Evolutionary conservation across 2,797 vertebrate species (phyloP), one percentile per base, ranked within the genome.

Genomic region (Microcaecilia unicolor): DNA sequence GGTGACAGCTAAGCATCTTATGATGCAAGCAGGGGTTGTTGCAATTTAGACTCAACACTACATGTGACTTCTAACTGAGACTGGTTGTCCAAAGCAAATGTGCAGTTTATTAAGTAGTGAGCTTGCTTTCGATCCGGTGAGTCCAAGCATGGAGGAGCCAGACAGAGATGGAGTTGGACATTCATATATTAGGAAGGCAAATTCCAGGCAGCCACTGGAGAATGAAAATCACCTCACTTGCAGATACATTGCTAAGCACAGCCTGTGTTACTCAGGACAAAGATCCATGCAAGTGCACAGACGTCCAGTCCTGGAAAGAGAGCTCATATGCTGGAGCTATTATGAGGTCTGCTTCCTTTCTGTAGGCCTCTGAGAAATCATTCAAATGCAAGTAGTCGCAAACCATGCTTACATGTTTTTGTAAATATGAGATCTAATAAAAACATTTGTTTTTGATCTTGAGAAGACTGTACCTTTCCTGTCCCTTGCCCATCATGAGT

Each of bases 61-160:
- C n/a, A n/a, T 50, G 30, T 51, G 49, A 19, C 7, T n/a, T n/a
- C n/a, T 40, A 44, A 46, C 18, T 40, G 12, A 3, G 28, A 12
- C 44, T 43, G 7, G 8, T 41, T 46, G 41, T 22, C 4, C 8
- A 7, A 41, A 31, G 17, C 26, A 34, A 40, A 39, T 55, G 44
- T 48, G 23, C 23, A 30, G 43, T 21, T 23, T 25, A 8, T 22
- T 28, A 50, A 25, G 9, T 15, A 26, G 12, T n/a, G n/a, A 8
- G n/a, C 26, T 9, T 31, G 34, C 25, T 13, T 4, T 29, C 51
- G 27, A 23, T 2, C 2, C 1, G n/a, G 14, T 32, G 12, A 1
- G 6, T 5, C 12, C 41, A 8, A 7, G 10, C 21, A 1, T 3
- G 1, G 3, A 21, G 31, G 26, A 40, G 18, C n/a, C n/a, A n/a